These are phyloP conservation scores for Marmota flaviventris DNA, from an alignment of 2,113 vertebrate genomes.

Conservation along the genomic window DNA sequence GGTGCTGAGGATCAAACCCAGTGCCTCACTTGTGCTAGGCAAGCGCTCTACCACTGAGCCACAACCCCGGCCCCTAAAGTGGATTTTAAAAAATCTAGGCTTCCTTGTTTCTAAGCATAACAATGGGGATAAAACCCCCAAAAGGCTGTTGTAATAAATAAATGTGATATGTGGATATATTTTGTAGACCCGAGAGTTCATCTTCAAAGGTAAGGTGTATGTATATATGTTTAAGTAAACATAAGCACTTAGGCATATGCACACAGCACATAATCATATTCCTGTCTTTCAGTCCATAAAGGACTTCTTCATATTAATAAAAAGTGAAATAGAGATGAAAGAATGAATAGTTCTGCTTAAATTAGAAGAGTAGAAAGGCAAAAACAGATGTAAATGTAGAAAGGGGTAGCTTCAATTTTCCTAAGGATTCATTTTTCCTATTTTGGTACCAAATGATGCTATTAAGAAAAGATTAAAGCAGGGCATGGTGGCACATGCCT, in stretches of 20 bases:
- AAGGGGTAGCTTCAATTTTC: conserved; percentile 12
- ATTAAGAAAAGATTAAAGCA: conserved; percentile 43
- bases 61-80: not conserved
- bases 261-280: not conserved
- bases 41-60: no score
- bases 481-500: no score
- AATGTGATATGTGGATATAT: not conserved
- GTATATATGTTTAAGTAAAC: not conserved
- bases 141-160: not conserved
- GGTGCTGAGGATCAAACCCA: no score
- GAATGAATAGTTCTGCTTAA: not conserved
- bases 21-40: no score
- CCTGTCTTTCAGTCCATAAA: not conserved
- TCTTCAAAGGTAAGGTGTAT: not conserved
- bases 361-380: conserved; percentile 42
- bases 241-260: not conserved
- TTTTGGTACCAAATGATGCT: conserved; percentile 42
- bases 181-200: not conserved
- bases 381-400: conserved; percentile 40
- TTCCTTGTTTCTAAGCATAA: conserved; percentile 10
- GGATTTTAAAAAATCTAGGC: conserved; percentile 5
- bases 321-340: conserved; percentile 1
- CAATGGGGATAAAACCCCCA: not conserved
- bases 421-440: conserved; percentile 49
- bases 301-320: not conserved